Conservation (phyloP, 2,888 invertebrate genomes). For the Ceriagrion tenellum region DNA sequence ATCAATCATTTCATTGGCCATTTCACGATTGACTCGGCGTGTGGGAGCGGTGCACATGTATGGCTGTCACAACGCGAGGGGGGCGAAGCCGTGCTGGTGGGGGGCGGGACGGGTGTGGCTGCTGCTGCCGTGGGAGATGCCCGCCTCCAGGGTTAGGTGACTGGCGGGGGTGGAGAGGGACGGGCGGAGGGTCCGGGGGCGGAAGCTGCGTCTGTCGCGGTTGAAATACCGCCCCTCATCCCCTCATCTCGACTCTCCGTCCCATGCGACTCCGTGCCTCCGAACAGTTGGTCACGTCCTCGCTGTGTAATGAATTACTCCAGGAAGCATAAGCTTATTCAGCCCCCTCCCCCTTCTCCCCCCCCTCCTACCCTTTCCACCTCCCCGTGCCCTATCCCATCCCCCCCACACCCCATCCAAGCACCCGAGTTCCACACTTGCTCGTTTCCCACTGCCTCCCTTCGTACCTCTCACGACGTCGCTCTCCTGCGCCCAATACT, state of each 20-base stretch:
- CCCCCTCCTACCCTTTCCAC: neutral
- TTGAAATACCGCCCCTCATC: neutral
- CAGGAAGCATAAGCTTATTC: slow-evolving; percentile 63
- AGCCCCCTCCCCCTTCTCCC: neutral
- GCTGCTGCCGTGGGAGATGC: neutral
- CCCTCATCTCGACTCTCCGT: neutral
- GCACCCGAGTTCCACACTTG: neutral
- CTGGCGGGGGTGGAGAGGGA: neutral
- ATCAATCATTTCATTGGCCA: slow-evolving; percentile 32
- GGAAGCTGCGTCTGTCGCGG: slow-evolving; percentile 37
- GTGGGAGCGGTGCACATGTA: neutral
- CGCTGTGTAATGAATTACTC: slow-evolving; percentile 56
- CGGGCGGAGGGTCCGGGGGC: neutral
- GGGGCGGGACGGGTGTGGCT: neutral
- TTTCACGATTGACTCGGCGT: slow-evolving; percentile 33
- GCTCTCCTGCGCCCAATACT: too few relatives aligned
- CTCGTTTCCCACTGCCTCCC: neutral
- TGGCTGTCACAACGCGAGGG: neutral
- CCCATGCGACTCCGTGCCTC: slow-evolving; percentile 29
- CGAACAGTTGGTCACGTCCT: slow-evolving; percentile 66
- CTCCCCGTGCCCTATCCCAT: neutral
- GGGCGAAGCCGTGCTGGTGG: neutral
- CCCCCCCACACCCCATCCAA: neutral
- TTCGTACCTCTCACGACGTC: neutral
- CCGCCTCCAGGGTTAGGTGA: neutral